Evolutionary conservation across 2,113 vertebrate species (phyloP), one percentile per base, ranked within the genome.

Genomic region (Eolophus roseicapilla): DNA sequence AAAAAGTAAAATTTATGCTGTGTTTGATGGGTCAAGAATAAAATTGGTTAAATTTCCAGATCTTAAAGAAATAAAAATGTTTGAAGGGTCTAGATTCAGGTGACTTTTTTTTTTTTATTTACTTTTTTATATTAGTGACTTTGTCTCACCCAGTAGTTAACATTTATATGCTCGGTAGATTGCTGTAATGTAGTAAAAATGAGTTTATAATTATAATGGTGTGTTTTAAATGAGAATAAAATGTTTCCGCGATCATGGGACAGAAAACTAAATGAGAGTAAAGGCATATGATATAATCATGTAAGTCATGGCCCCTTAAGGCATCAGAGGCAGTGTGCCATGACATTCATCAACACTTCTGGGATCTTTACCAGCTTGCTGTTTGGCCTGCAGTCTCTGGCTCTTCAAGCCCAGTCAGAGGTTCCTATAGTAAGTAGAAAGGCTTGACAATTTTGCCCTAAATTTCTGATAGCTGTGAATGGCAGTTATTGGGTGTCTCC

Each of bases 181-280:
- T 71, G 20, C 37, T 59, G 55, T 65, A 68, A 64, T 50, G 7
- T 81, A 65, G 86, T 89, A 91, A 94, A 90, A 91, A 91, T 33
- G 29, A 67, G 29, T 50, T 88, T 7, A 53, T 88, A 70, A 75
- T 92, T 87, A 52, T 39, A 73, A 75, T 0, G 2, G 4, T 80
- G 28, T 82, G 10, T 75, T 94, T 86, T 92, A 71, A 95, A 92
- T 85, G 28, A 81, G 28, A 62, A 27, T 67, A 83, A 90, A 85
- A 70, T 60, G 6, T 55, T 95, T 82, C n/a, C 8, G 13, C 74
- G 86, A 13, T 78, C 91, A 62, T 21, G 14, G 29, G 31, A 50
- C 53, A 87, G 80, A 94, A 94, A 88, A 79, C 77, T 62, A 75
- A 92, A 63, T 44, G 28, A 90, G 39, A 49, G 24, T 76, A 77